These are phyloP conservation scores for Aurelia aurita complex sp. Pacific DNA, from an alignment of 30 jellyfish, hydroid and myxozoan genomes.

Conservation along the genomic window DNA sequence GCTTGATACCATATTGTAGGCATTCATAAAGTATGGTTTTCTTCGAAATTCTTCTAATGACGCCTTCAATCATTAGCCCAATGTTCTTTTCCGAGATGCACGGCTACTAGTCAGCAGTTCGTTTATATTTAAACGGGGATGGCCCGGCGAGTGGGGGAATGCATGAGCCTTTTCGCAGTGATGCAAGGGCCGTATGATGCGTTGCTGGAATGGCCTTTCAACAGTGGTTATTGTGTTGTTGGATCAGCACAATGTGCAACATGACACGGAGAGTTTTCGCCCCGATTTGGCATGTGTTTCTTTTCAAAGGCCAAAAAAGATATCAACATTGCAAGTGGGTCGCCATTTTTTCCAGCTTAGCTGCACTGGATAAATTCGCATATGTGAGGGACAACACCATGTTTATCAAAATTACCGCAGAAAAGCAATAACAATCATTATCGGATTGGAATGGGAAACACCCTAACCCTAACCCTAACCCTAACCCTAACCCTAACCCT, in stretches of 20 bases:
- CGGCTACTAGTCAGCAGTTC: background rate
- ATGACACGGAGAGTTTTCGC: conserved; percentile 17
- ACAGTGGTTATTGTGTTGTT: conserved; percentile 5
- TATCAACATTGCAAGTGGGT: conserved; percentile 45
- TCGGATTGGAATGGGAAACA: no score
- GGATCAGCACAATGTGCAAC: conserved; percentile 21
- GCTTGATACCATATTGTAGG: no score
- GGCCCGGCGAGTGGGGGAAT: conserved; percentile 27
- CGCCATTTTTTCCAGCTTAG: conserved; percentile 20
- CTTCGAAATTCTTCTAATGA: no score
- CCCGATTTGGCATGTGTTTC: conserved; percentile 23
- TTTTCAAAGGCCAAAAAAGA: conserved; percentile 37
- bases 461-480: no score
- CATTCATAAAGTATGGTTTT: no score
- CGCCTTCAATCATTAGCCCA: conserved; percentile 28
- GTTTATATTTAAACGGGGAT: conserved; percentile 33
- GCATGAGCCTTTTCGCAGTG: conserved; percentile 15
- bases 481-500: no score
- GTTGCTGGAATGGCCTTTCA: conserved; percentile 35
- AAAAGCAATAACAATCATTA: background rate
- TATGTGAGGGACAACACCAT: background rate
- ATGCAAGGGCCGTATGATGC: conserved; percentile 56
- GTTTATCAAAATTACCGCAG: conserved; percentile 7
- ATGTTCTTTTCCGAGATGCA: conserved; percentile 18
- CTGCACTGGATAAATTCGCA: conserved; percentile 13